Percentiles rank a stretch among this genome's conserved stretches.
Conservation (phyloP, 2,113 vertebrate genomes). For the Perca flavescens region DNA sequence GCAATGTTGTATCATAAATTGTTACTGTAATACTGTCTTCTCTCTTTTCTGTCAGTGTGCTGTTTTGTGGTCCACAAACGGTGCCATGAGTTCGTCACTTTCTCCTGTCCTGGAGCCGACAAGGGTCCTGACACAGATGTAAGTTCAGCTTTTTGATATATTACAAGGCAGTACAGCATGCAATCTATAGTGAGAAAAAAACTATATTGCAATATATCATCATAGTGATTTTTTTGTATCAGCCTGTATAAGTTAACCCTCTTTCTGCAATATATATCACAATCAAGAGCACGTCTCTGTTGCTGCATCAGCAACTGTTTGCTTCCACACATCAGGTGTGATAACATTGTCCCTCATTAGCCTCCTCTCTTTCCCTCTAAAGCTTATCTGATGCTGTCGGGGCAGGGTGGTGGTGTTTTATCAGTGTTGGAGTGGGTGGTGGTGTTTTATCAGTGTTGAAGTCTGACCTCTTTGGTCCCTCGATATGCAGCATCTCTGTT, state of each 20-base stretch:
- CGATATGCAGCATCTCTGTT: neutral
- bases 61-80: conserved; percentile 96
- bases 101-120: conserved; percentile 94
- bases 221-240: conserved; percentile 23
- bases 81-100: conserved; percentile 97
- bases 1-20: conserved; percentile 5
- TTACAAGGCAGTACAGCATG: neutral
- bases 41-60: conserved; percentile 87
- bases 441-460: conserved; percentile 12
- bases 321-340: conserved; percentile 37
- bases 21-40: conserved; percentile 11
- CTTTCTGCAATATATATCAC: neutral
- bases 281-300: neutral
- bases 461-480: conserved; percentile 22
- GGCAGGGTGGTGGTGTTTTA: conserved; percentile 10
- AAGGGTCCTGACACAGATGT: conserved; percentile 95
- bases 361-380: neutral
- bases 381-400: conserved; percentile 9
- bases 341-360: conserved; percentile 25
- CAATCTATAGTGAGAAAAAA: neutral
- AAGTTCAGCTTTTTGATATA: conserved; percentile 75
- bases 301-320: neutral
- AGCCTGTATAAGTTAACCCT: neutral
- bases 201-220: neutral
- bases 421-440: neutral